phyloP scores from a whole-genome alignment of 1,140 invertebrate species.

The Drosophila parvula region DNA sequence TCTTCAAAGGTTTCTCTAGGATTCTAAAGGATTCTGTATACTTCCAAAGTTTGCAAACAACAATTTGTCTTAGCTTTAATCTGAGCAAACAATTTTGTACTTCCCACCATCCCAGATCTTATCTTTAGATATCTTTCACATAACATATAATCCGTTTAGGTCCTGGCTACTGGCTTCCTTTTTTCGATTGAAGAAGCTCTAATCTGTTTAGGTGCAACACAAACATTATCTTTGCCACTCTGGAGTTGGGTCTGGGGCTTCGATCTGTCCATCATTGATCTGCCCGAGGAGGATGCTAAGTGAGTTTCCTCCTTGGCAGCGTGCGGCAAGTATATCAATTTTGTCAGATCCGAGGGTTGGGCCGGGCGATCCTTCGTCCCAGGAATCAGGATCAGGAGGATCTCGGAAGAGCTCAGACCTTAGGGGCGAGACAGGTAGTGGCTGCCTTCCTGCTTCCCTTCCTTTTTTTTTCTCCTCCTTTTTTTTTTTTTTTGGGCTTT shows the following conservation, averaged over 20 bases:
- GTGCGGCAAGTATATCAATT: slow-evolving; percentile 64
- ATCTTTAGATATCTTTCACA: neutral
- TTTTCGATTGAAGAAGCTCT: neutral
- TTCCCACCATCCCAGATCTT: neutral
- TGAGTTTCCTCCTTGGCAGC: slow-evolving; percentile 32
- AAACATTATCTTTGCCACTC: slow-evolving; percentile 38
- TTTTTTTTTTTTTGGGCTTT: slow-evolving; percentile 9
- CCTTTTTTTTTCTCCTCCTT: neutral
- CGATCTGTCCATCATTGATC: slow-evolving; percentile 42
- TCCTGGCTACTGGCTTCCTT: neutral
- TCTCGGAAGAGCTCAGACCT: neutral
- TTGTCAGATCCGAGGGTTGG: slow-evolving; percentile 45
- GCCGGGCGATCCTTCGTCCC: neutral
- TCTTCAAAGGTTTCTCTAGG: neutral
- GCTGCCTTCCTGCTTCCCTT: slow-evolving; percentile 8
- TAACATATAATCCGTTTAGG: slow-evolving; percentile 12
- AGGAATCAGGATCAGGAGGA: slow-evolving; percentile 16
- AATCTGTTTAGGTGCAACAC: slow-evolving; percentile 45
- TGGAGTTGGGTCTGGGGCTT: slow-evolving; percentile 26
- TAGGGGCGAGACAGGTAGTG: slow-evolving; percentile 23
- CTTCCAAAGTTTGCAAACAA: neutral
- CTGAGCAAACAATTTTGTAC: neutral
- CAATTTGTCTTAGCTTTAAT: no score
- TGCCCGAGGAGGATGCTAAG: slow-evolving; percentile 17
- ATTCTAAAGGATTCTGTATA: neutral